Conservation (phyloP, 2,113 vertebrate genomes). For the Triplophysa tibetana region DNA sequence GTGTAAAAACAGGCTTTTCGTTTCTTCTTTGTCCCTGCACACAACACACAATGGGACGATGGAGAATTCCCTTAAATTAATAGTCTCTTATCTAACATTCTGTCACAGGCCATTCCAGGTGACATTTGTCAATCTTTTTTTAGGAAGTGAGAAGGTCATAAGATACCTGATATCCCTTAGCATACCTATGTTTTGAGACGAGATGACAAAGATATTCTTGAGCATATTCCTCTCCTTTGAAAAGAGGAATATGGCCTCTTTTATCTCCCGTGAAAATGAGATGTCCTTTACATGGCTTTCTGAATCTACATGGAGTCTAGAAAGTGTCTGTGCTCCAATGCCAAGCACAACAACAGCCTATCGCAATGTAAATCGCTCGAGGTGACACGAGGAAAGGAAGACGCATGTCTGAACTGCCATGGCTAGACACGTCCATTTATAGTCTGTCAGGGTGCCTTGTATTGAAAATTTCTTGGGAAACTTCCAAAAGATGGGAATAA, state of each 20-base stretch:
- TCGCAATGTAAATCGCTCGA: constrained; percentile 47
- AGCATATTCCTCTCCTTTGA: constrained; percentile 26
- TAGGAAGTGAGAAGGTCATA: background rate
- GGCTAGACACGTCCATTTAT: constrained; percentile 44
- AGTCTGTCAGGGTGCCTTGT: constrained; percentile 35
- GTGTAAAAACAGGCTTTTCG: too few species aligned
- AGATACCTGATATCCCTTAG: background rate
- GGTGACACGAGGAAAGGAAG: constrained; percentile 51
- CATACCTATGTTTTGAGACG: constrained; percentile 27
- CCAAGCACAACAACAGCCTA: constrained; percentile 53
- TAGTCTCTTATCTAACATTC: background rate
- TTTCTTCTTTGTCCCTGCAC: too few species aligned
- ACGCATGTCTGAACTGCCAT: constrained; percentile 33
- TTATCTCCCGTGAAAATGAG: constrained; percentile 32
- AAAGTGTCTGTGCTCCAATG: constrained; percentile 34
- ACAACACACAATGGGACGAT: too few species aligned
- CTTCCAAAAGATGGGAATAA: constrained; percentile 34
- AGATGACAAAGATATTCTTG: constrained; percentile 24
- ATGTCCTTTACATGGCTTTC: constrained; percentile 25
- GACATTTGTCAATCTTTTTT: background rate
- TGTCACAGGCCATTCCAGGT: background rate
- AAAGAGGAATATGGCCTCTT: constrained; percentile 32
- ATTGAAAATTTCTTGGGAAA: background rate
- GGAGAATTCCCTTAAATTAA: too few species aligned
- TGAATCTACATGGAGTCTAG: constrained; percentile 35